Evolutionary conservation across 2,797 vertebrate genomes (phyloP).

Genomic region (Erithacus rubecula): DNA sequence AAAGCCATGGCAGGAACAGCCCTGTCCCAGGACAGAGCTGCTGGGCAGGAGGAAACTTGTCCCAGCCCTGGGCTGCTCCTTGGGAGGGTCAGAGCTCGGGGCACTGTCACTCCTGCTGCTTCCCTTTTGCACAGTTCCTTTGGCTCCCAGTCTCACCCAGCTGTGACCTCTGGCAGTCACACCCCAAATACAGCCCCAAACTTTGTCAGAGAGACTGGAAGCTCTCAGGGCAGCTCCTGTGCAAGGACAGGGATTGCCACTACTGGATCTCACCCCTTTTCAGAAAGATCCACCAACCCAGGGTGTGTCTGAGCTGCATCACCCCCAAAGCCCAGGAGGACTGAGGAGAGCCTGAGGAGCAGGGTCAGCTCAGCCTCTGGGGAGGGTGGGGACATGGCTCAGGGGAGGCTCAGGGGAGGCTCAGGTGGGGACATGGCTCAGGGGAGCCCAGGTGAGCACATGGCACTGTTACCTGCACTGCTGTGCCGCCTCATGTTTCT

Average conservation of each 20-base stretch:
- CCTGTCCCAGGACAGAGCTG: not conserved
- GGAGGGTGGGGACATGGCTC: accelerated
- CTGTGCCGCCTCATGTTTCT: slow-evolving; percentile 88
- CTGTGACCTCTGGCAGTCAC: not conserved
- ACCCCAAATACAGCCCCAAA: not conserved
- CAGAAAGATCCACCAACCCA: not conserved
- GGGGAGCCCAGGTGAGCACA: not conserved
- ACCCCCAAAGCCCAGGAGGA: not conserved
- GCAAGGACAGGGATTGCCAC: not conserved
- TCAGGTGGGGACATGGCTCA: not conserved
- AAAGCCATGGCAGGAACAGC: slow-evolving; percentile 30
- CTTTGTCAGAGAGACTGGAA: not conserved
- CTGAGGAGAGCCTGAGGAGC: accelerated
- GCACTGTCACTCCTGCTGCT: not conserved
- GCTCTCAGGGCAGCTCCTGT: accelerated
- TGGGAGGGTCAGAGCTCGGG: not conserved
- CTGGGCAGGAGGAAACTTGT: slow-evolving; percentile 24
- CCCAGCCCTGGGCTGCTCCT: slow-evolving; percentile 36
- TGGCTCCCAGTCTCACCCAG: not conserved
- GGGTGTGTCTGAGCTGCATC: not conserved
- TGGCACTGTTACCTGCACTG: slow-evolving; percentile 74
- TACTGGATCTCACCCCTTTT: not conserved
- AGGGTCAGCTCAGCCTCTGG: not conserved
- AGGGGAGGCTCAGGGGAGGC: not conserved
- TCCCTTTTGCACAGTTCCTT: not conserved